Percentiles rank a stretch among this genome's conserved stretches.
phyloP scores from a whole-genome alignment of 2,797 vertebrate species.

The Sebastes itinus region DNA sequence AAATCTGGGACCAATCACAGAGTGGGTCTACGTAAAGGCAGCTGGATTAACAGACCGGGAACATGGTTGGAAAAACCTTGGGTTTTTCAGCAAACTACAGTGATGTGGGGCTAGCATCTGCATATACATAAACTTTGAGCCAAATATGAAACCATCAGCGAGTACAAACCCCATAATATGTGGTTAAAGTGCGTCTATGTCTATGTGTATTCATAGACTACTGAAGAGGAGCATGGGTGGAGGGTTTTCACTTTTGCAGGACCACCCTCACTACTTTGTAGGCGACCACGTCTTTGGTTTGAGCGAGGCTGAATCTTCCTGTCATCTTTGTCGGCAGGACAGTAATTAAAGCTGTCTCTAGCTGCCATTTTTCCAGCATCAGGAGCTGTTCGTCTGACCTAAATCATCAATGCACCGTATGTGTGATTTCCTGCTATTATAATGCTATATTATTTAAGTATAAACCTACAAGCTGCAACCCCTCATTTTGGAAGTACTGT shows the following conservation, averaged over 20 bases:
- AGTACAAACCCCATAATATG: conserved; percentile 75
- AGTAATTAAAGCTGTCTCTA: conserved; percentile 47
- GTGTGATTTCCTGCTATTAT: conserved; percentile 59
- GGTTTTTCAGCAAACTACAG: conserved; percentile 64
- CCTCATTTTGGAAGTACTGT: conserved; percentile 43
- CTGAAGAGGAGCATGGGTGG: conserved; percentile 62
- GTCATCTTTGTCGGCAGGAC: conserved; percentile 44
- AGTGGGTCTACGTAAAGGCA: conserved; percentile 54
- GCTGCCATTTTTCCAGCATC: conserved; percentile 22
- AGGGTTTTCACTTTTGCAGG: conserved; percentile 61
- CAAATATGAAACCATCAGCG: conserved; percentile 75
- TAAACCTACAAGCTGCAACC: conserved; percentile 43
- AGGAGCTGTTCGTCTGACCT: neutral
- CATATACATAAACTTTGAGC: conserved; percentile 72
- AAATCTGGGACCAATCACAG: conserved; percentile 73
- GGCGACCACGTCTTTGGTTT: conserved; percentile 30
- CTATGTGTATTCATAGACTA: conserved; percentile 74
- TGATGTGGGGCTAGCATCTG: conserved; percentile 70
- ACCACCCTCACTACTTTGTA: conserved; percentile 71
- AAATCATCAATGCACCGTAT: conserved; percentile 36
- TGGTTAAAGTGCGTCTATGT: conserved; percentile 59
- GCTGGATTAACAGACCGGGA: conserved; percentile 65
- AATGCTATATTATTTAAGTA: conserved; percentile 58
- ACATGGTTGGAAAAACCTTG: conserved; percentile 74
- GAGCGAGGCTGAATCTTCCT: conserved; percentile 27